A percentile compares a stretch with the other conserved stretches of the same genome.
Conservation (phyloP, 2,113 vertebrate species). For the Mustelus asterias region DNA sequence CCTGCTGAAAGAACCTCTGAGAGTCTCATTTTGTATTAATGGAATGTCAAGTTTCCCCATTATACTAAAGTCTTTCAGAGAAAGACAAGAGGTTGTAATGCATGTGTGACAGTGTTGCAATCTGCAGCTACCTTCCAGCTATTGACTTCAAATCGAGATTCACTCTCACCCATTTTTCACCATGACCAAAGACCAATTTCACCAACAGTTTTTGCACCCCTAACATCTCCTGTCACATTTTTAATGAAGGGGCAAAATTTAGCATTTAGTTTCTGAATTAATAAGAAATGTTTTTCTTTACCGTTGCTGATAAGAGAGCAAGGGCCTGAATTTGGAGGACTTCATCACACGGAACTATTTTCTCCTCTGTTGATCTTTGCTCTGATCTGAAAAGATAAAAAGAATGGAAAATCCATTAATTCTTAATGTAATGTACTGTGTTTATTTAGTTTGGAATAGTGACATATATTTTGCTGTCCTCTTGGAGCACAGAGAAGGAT, state of each 20-base stretch:
- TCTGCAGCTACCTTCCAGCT: background rate
- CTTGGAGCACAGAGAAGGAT: background rate
- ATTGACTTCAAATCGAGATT: background rate
- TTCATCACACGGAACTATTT: conserved; percentile 77
- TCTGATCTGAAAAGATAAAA: conserved; percentile 65
- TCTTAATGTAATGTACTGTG: background rate
- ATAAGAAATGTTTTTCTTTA: conserved; percentile 48
- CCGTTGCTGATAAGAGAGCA: conserved; percentile 85
- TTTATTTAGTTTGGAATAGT: conserved; percentile 11
- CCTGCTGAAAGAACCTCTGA: background rate
- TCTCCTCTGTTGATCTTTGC: conserved; percentile 72
- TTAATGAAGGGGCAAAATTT: background rate
- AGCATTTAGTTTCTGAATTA: background rate
- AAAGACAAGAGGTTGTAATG: background rate
- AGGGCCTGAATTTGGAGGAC: conserved; percentile 78
- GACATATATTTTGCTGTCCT: background rate
- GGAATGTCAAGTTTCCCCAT: background rate
- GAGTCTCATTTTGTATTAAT: background rate
- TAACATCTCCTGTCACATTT: background rate
- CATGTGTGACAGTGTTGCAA: background rate
- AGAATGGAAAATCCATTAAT: conserved; percentile 19
- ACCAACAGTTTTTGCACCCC: background rate
- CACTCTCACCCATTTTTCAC: background rate
- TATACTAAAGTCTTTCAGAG: background rate
- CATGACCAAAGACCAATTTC: background rate